Evolutionary conservation across 2,113 vertebrate species (phyloP).

Genomic region (Phalacrocorax carbo): DNA sequence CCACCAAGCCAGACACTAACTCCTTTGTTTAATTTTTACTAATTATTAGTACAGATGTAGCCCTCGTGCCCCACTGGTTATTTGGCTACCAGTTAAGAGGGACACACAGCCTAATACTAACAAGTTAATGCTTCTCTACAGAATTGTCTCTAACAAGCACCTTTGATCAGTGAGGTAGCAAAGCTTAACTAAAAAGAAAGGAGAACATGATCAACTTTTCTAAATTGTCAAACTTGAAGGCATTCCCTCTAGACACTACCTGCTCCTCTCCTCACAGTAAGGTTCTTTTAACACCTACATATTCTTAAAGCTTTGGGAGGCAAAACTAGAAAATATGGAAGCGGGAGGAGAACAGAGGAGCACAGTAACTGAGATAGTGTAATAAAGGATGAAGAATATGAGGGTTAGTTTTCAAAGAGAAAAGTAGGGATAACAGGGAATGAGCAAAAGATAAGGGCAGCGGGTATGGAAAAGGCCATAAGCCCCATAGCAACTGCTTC

Average conservation of each 20-base stretch:
- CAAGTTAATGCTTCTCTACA: not conserved
- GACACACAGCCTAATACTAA: not conserved
- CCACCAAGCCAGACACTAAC: not conserved
- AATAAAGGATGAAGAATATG: not conserved
- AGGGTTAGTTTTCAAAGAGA: not conserved
- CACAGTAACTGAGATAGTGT: not conserved
- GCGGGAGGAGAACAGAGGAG: not conserved
- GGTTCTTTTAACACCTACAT: not conserved
- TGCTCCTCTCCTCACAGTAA: not conserved
- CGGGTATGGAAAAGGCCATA: fast-evolving
- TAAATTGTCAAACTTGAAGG: not conserved
- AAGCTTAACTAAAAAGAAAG: not conserved
- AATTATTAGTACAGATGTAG: not conserved
- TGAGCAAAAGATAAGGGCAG: not conserved
- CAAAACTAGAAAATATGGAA: not conserved
- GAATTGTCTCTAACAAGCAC: not conserved
- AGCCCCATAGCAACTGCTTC: not conserved
- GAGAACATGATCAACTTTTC: not conserved
- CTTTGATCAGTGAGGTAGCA: not conserved
- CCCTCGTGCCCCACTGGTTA: not conserved
- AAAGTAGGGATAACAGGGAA: not conserved
- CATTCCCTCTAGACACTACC: not conserved
- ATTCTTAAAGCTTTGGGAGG: not conserved
- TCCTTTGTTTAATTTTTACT: not conserved
- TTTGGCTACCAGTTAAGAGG: not conserved